Conservation (phyloP, 2,113 vertebrate species). For the Clupea harengus region DNA sequence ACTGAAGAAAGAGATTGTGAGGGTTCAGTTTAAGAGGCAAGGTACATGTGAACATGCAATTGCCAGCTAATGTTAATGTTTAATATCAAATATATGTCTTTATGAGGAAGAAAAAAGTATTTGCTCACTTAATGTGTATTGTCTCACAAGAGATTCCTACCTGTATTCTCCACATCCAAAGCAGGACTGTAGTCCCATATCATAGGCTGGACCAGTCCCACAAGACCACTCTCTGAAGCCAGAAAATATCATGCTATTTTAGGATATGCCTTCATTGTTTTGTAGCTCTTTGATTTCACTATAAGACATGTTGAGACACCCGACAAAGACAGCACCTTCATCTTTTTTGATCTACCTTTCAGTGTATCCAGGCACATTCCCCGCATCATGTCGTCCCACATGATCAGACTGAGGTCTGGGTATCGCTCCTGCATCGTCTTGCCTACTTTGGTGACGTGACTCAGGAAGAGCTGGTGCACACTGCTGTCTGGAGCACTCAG, state of each 20-base stretch:
- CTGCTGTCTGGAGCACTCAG: slow-evolving; percentile 68
- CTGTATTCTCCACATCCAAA: slow-evolving; percentile 78
- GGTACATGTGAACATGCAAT: not conserved
- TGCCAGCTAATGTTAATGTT: no score
- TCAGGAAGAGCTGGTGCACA: slow-evolving; percentile 80
- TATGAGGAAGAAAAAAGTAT: not conserved
- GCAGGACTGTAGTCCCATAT: slow-evolving; percentile 90
- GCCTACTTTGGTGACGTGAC: slow-evolving; percentile 81
- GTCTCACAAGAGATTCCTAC: slow-evolving; percentile 62
- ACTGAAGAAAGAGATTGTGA: slow-evolving; percentile 60
- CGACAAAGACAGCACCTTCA: not conserved
- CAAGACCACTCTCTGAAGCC: slow-evolving; percentile 79
- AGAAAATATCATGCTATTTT: slow-evolving; percentile 22
- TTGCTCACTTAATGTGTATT: not conserved
- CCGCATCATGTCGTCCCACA: slow-evolving; percentile 98
- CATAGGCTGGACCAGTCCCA: slow-evolving; percentile 85
- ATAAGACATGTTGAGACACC: not conserved
- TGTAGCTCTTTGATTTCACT: not conserved
- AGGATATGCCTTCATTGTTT: not conserved
- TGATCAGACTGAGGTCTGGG: slow-evolving; percentile 75
- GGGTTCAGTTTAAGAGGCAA: not conserved
- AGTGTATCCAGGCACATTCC: slow-evolving; percentile 74
- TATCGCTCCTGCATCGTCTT: slow-evolving; percentile 66
- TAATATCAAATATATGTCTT: no score
- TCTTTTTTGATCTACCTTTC: slow-evolving; percentile 69